Base-by-base conservation (phyloP, 2,113 vertebrate species). In the Jaculus jaculus region DNA sequence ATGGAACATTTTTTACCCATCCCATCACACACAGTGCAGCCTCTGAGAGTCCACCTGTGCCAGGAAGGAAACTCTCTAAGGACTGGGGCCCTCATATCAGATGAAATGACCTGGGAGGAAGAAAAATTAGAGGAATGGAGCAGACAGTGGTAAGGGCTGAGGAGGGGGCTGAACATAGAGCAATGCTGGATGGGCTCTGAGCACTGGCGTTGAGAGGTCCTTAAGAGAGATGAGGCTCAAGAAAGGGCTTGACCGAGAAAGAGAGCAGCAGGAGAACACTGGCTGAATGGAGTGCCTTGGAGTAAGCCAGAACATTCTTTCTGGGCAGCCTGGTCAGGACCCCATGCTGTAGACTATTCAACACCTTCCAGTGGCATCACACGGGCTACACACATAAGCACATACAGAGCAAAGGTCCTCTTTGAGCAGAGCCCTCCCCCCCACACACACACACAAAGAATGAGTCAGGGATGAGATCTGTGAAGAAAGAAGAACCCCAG, bases 61-160 rank as follows among this genome's bases (percentile, higher is more conserved):
- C 30, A 39, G 80, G 72, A 32, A 61, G 81, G 32, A 26, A 10
- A 15, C 12, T 75, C 34, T 80, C 11, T 72, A 61, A 61, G 30
- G 37, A 12, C 23, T 7, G 34, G 30, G 23, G 32, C 2, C 18
- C 30, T 20, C 1, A 0, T 15, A 4, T 2, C 7, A 26, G 28
- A 47, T 83, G 71, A 37, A 68, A 37, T 3, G 42, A 21, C 18
- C 24, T 32, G 54, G 73, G 20, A 23, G 9, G 39, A 26, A 73
- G 26, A 30, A 60, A 37, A 91, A 4, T 47, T 20, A 11, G 58
- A 51, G 21, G 82, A 47, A 4, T 17, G 72, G 78, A 0, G 0
- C 15, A 69, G 68, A 47, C 23, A 42, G 13, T 39, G 47, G 16
- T 11, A 28, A 24, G 11, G 17, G 11, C 54, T 54, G 54, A 54